Evolutionary conservation across 1,140 invertebrate genomes (phyloP).

Genomic region (Diorhabda sublineata): DNA sequence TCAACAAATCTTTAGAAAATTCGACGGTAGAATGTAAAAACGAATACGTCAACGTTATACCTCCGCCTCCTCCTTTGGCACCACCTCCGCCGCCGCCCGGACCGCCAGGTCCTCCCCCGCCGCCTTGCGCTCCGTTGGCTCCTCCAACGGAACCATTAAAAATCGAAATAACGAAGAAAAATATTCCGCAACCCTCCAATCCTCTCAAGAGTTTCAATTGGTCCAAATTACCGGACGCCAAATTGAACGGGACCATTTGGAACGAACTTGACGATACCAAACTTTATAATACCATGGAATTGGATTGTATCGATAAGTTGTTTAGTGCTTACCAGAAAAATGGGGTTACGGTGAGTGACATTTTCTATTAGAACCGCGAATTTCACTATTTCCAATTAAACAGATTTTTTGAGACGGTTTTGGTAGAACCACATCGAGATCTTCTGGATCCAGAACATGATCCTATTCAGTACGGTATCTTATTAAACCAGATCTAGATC

Average conservation of each 20-base stretch:
- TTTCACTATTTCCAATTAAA: too few species aligned
- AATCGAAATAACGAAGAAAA: slow-evolving; percentile 56
- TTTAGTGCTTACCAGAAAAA: slow-evolving; percentile 96
- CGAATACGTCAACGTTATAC: slow-evolving; percentile 52
- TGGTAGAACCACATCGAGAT: too few species aligned
- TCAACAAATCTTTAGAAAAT: slow-evolving; percentile 34
- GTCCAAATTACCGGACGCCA: slow-evolving; percentile 88
- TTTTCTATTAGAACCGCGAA: background rate
- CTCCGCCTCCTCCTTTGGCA: slow-evolving; percentile 57
- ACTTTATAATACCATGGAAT: slow-evolving; percentile 85
- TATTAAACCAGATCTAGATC: too few species aligned
- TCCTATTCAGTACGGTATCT: too few species aligned
- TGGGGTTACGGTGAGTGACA: slow-evolving; percentile 63
- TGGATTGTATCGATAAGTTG: slow-evolving; percentile 87
- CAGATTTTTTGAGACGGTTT: too few species aligned
- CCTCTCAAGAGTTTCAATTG: slow-evolving; percentile 97
- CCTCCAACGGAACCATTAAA: slow-evolving; percentile 56
- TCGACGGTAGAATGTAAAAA: slow-evolving; percentile 44
- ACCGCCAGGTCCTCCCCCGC: slow-evolving; percentile 50
- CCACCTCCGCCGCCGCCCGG: slow-evolving; percentile 52
- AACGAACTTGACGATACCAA: slow-evolving; percentile 90
- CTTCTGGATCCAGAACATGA: too few species aligned
- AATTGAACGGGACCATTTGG: slow-evolving; percentile 89
- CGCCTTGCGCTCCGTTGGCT: slow-evolving; percentile 52
- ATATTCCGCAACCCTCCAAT: slow-evolving; percentile 84